Percentiles rank a stretch among this genome's conserved stretches.
Evolutionary conservation across 1,140 invertebrate species (phyloP).

Genomic region (Aphelenchoides avenae): DNA sequence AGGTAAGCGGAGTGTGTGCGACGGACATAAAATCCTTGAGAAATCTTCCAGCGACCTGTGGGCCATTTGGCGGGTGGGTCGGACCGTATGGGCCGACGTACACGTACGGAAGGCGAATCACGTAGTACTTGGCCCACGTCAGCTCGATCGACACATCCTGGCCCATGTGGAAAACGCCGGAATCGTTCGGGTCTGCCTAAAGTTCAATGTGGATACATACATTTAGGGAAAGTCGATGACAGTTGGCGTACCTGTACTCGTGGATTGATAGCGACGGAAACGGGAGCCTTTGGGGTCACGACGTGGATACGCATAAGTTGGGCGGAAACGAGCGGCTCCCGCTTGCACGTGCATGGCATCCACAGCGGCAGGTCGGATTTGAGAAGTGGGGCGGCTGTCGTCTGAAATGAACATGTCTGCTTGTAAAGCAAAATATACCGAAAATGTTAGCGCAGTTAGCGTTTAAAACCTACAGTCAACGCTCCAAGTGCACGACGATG

Average conservation of each 20-base stretch:
- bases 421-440: too few species aligned
- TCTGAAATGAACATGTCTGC: constrained; percentile 36
- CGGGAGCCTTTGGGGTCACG: constrained; percentile 82
- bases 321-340: constrained; percentile 63
- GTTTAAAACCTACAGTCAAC: constrained; percentile 68
- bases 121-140: constrained; percentile 51
- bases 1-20: neutral
- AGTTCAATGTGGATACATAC: constrained; percentile 11
- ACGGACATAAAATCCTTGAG: neutral
- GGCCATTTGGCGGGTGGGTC: neutral
- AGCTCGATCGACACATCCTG: constrained; percentile 35
- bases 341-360: constrained; percentile 63
- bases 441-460: constrained; percentile 23
- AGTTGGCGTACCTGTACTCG: constrained; percentile 35
- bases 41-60: neutral
- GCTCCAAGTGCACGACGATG: constrained; percentile 69
- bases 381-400: constrained; percentile 24
- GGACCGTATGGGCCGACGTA: constrained; percentile 33
- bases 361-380: constrained; percentile 45
- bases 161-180: constrained; percentile 43
- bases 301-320: constrained; percentile 88
- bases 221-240: neutral
- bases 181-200: constrained; percentile 19
- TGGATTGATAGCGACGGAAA: constrained; percentile 67
- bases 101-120: constrained; percentile 44